phyloP scores from a whole-genome alignment of 2,888 invertebrate species.

The Lottia gigantea region DNA sequence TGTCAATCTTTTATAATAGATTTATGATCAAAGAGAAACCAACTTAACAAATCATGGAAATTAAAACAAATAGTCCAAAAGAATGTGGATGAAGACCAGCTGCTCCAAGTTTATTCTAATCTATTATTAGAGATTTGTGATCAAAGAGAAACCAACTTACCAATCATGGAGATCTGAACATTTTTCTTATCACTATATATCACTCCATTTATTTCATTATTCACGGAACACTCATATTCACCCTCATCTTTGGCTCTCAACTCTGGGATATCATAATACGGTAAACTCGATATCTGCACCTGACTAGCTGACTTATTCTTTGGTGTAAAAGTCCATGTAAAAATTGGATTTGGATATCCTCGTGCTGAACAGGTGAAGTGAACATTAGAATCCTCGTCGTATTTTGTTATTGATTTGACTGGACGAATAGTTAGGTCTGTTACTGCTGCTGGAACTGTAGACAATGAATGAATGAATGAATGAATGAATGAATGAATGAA shows the following conservation, averaged over 20 bases:
- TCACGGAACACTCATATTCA: slow-evolving; percentile 40
- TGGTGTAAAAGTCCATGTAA: slow-evolving; percentile 38
- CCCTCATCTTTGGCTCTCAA: slow-evolving; percentile 31
- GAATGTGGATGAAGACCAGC: too few species aligned
- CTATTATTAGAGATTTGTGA: too few species aligned
- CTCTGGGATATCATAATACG: slow-evolving; percentile 21
- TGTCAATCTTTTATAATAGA: too few species aligned
- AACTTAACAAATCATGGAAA: too few species aligned
- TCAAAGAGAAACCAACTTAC: slow-evolving; percentile 28
- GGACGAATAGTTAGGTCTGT: slow-evolving; percentile 34
- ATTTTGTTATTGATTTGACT: slow-evolving; percentile 19
- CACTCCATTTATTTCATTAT: slow-evolving; percentile 35
- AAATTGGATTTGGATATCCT: slow-evolving; percentile 41
- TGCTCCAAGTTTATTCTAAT: too few species aligned
- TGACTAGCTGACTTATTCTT: slow-evolving; percentile 25
- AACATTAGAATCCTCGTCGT: slow-evolving; percentile 35
- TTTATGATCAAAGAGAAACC: too few species aligned
- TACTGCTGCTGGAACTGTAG: slow-evolving; percentile 37
- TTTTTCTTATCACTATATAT: slow-evolving; percentile 28
- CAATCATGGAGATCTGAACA: slow-evolving; percentile 31
- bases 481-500: slow-evolving; percentile 10
- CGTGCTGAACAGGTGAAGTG: slow-evolving; percentile 41
- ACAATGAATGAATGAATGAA: slow-evolving; percentile 10
- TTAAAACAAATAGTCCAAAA: too few species aligned
- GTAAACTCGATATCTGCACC: slow-evolving; percentile 22